Base-by-base conservation (phyloP, 1,140 invertebrate species). In the Teleopsis dalmanni region DNA sequence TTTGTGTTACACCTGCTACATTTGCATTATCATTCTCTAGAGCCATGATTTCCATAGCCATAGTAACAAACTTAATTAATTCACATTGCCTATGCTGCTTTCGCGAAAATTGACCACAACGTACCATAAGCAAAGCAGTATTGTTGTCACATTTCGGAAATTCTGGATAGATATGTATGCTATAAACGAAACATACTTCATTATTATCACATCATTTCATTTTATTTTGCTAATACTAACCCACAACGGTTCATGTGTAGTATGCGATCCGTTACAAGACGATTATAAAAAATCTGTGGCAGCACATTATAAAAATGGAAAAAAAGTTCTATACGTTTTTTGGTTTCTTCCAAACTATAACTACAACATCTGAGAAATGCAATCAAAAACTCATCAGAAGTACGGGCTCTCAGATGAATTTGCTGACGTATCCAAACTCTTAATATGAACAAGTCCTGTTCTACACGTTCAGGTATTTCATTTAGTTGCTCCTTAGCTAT, bases 361-460 rank as follows among this genome's bases (percentile, higher is more conserved):
- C 85, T 83, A 54, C 78, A 79, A 16, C 81, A 77, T 3, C 82
- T 71, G 23, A 85, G 65, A 59, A 82, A 81, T 25, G 73, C 74
- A 23, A 81, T 58, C 6, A 84, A 47, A 61, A 78, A 79, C 53
- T 81, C 77, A 50, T 82, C 77, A 54, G 78, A 81, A 26, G 55
- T 60, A 25, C 67, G 58, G 14, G 68, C 57, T 10, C 68, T 75
- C 34, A 83, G 64, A 64, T 84, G 79, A 3, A 76, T 76, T 52
- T 83, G 80, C 62, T 83, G 80, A 3, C 73, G 62, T 36, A 83
- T 73, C 81, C 82, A 84, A n/a, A 81, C 76, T 9, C 76, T 75
- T 25, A 84, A 70, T 50, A 75, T 70, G 19, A 74, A 57, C 5
- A 84, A 62, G 58, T 83, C 80, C 48, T 76, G 72, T 22, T 65